Evolutionary conservation across 2,888 invertebrate species (phyloP), one percentile per base, ranked within the genome.

Genomic region (Ormia ochracea): DNA sequence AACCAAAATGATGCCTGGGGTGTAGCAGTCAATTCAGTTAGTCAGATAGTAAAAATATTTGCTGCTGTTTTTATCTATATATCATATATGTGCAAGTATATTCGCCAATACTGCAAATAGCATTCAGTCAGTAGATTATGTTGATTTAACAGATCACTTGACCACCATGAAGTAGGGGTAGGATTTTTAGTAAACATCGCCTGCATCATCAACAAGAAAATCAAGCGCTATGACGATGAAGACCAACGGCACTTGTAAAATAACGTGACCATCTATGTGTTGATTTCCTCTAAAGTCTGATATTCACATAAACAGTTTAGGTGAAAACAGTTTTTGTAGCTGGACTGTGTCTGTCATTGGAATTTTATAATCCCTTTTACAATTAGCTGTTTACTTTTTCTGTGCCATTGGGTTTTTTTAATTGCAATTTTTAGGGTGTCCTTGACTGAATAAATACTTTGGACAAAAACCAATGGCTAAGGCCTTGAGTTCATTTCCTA

Each of bases 131-230:
- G 72, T 54, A 66, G 66, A 61, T 78, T 72, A 36, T 66, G 59
- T 65, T 65, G 58, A 72, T 66, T 72, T 66, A 72, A 78, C 52
- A 78, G 72, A 66, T 78, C 65, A 59, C 54, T 61, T 78, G 78
- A 72, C 78, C 78, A 78, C 72, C 78, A 28, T 72, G 72, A 58
- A 78, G 73, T 41, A 26, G 7, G 10, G 9, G 12, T 23, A 26
- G 38, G 36, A 41, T 73, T 72, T 59, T 48, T 38, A 66, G 50
- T 41, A 48, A 48, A 63, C 56, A 68, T 76, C 69, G 61, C 0
- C 54, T 69, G 21, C 4, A 61, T 26, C 33, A 58, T 61, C 61
- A 61, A 21, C 43, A 75, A 43, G 36, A 76, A 75, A 14, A 28
- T 43, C 12, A 68, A 66, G 48, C 19, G 66, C 52, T 59, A 28